These are phyloP conservation scores for Erpornis zantholeuca DNA, from an alignment of 2,113 vertebrate genomes.

Conservation along the genomic window DNA sequence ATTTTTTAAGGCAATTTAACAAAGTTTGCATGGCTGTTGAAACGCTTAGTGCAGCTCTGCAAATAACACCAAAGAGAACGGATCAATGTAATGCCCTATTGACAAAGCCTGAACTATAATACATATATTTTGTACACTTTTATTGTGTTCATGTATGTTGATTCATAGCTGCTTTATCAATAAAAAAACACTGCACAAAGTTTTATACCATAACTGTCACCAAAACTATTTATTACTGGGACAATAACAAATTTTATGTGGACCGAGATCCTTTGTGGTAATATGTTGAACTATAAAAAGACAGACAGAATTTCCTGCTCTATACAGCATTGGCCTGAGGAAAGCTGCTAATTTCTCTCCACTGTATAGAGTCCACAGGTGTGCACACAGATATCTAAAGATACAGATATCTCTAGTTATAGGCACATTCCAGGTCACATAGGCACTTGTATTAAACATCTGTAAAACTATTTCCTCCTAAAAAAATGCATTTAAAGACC, in stretches of 20 bases:
- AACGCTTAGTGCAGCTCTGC: neutral
- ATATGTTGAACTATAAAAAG: neutral
- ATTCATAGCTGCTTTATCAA: constrained; percentile 70
- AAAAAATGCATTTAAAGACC: neutral
- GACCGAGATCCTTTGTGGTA: constrained; percentile 13
- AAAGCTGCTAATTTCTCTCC: neutral
- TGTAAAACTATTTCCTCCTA: neutral
- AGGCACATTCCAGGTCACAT: neutral
- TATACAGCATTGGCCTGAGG: neutral
- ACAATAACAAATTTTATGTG: constrained; percentile 61
- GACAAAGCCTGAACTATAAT: constrained; percentile 38
- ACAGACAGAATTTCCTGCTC: neutral
- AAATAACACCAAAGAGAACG: neutral
- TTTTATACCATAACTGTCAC: constrained; percentile 64
- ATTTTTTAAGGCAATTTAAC: neutral
- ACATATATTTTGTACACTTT: constrained; percentile 59
- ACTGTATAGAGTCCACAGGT: neutral
- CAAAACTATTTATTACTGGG: constrained; percentile 61
- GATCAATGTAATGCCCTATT: constrained; percentile 57
- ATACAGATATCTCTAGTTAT: neutral
- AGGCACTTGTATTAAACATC: neutral
- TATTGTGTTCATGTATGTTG: constrained; percentile 71
- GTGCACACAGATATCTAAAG: neutral
- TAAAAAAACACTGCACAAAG: constrained; percentile 41
- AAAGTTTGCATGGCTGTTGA: neutral